A percentile compares a stretch with the other conserved stretches of the same genome.
Evolutionary conservation across 2,888 invertebrate species (phyloP).

Genomic region (Siphlonurus alternatus): DNA sequence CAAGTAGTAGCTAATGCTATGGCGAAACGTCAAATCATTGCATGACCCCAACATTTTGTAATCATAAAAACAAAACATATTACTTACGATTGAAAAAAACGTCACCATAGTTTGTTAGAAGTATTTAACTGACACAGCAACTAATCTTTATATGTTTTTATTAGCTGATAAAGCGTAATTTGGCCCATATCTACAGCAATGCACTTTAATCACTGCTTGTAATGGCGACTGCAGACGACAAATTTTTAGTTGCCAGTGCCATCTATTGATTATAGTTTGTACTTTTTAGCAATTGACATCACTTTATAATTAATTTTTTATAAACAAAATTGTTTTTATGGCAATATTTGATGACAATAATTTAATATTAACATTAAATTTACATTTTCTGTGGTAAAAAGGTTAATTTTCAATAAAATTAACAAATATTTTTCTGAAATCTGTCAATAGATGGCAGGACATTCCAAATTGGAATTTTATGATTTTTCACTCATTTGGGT

Average conservation of each 20-base stretch:
- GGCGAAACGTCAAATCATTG: background rate
- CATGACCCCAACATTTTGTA: background rate
- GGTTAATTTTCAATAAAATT: no score
- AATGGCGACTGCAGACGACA: slow-evolving; percentile 3
- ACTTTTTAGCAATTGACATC: no score
- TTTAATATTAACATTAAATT: no score
- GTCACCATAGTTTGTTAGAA: background rate
- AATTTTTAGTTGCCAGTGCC: background rate
- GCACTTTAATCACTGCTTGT: background rate
- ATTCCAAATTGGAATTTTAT: no score
- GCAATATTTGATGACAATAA: no score
- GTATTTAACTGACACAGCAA: background rate
- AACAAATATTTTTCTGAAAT: no score
- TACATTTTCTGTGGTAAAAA: no score
- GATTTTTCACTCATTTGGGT: no score
- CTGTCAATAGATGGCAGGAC: no score
- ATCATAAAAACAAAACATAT: background rate
- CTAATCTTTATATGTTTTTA: background rate
- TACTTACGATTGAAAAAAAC: background rate
- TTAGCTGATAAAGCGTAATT: background rate
- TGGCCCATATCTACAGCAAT: background rate
- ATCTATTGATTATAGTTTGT: no score
- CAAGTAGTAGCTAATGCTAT: background rate
- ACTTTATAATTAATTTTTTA: no score
- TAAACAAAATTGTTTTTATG: no score